Evolutionary conservation across 1,140 invertebrate genomes (phyloP).

Genomic region (Calycopis cecrops): DNA sequence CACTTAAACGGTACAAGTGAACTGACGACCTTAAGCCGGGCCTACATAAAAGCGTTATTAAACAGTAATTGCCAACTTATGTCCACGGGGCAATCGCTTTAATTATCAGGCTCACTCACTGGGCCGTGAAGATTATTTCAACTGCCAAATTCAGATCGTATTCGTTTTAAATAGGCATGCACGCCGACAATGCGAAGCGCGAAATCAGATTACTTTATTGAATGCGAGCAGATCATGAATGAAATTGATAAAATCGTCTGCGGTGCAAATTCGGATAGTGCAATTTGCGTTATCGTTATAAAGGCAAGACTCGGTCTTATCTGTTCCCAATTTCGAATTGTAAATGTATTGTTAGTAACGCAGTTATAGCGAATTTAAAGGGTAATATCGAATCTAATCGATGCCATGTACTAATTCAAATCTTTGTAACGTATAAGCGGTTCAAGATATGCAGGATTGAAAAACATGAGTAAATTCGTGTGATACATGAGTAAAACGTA

Average conservation of each 20-base stretch:
- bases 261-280: constrained; percentile 34
- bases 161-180: constrained; percentile 44
- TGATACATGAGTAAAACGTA: no score
- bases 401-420: no score
- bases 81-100: constrained; percentile 56
- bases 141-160: constrained; percentile 55
- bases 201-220: constrained; percentile 57
- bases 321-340: constrained; percentile 26
- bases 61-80: constrained; percentile 65
- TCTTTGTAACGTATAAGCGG: no score
- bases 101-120: constrained; percentile 50
- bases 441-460: no score
- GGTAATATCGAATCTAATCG: no score
- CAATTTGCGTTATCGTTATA: constrained; percentile 31
- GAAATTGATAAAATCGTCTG: constrained; percentile 57
- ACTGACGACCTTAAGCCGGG: constrained; percentile 37
- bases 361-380: no score
- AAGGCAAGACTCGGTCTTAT: constrained; percentile 22
- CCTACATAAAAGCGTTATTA: constrained; percentile 35
- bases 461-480: no score
- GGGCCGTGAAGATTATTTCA: constrained; percentile 62
- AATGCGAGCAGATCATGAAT: constrained; percentile 53
- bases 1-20: constrained; percentile 14
- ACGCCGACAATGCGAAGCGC: constrained; percentile 45
- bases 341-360: no score